These are phyloP conservation scores for Phengaris arion DNA, from an alignment of 2,888 invertebrate genomes.

Conservation along the genomic window DNA sequence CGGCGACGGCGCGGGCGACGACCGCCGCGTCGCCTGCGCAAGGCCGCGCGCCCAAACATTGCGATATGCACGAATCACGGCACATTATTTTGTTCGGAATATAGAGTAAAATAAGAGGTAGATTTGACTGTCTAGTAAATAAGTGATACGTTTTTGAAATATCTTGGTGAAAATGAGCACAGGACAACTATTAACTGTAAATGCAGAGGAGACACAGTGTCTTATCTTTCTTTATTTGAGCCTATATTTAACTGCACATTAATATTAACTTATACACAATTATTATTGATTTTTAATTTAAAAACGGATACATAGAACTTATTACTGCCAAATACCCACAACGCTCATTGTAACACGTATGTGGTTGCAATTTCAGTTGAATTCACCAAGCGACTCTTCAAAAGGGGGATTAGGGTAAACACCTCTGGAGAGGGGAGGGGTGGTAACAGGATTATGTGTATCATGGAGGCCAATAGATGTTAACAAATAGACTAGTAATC, in stretches of 20 bases:
- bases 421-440: slow-evolving; percentile 43
- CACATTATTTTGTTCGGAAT: slow-evolving; percentile 20
- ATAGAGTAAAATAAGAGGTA: neutral
- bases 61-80: slow-evolving; percentile 34
- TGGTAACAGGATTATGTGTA: slow-evolving; percentile 44
- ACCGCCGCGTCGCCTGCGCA: slow-evolving; percentile 42
- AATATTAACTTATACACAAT: too few relatives aligned
- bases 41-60: slow-evolving; percentile 41
- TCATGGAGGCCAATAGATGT: slow-evolving; percentile 12
- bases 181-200: too few relatives aligned
- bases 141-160: too few relatives aligned
- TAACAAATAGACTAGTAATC: neutral
- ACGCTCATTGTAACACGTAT: neutral
- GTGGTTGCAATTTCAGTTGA: neutral
- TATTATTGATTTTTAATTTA: too few relatives aligned
- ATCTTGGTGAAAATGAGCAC: too few relatives aligned
- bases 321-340: too few relatives aligned
- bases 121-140: too few relatives aligned
- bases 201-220: too few relatives aligned
- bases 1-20: slow-evolving; percentile 42
- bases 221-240: too few relatives aligned
- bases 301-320: too few relatives aligned
- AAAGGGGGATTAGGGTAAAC: slow-evolving; percentile 50
- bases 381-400: slow-evolving; percentile 40
- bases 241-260: too few relatives aligned